Evolutionary conservation across 2,113 vertebrate genomes (phyloP).

Genomic region (Entosphenus tridentatus): DNA sequence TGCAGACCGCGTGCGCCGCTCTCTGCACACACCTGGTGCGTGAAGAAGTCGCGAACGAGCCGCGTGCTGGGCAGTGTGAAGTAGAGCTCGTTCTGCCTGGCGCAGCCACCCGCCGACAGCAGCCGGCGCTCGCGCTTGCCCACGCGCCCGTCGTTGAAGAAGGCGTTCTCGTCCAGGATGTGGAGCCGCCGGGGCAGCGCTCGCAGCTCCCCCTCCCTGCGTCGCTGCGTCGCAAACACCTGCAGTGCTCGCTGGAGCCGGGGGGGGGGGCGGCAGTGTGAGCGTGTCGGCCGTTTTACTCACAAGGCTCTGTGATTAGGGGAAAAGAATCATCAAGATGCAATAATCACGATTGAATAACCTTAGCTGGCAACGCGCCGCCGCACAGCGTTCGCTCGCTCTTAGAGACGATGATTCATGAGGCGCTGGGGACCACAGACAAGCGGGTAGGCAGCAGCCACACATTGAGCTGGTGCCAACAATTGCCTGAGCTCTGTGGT

Average conservation of each 20-base stretch:
- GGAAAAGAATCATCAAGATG: too few relatives aligned
- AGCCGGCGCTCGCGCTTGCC: conserved; percentile 25
- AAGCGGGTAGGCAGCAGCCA: too few relatives aligned
- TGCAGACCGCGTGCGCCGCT: background rate
- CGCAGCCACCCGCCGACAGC: conserved; percentile 16
- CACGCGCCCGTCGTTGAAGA: conserved; percentile 29
- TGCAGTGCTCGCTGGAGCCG: conserved; percentile 23
- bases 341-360: too few relatives aligned
- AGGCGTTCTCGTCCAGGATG: conserved; percentile 30
- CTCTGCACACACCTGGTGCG: conserved; percentile 22
- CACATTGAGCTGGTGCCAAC: too few relatives aligned
- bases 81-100: conserved; percentile 20
- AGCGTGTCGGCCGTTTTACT: too few relatives aligned
- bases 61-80: conserved; percentile 29
- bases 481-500: too few relatives aligned
- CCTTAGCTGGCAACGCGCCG: too few relatives aligned
- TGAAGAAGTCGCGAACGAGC: conserved; percentile 34
- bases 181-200: conserved; percentile 22
- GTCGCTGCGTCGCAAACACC: conserved; percentile 21
- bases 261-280: too few relatives aligned
- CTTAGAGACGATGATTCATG: too few relatives aligned
- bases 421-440: too few relatives aligned
- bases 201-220: conserved; percentile 22
- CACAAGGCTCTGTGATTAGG: too few relatives aligned
- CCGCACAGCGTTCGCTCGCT: too few relatives aligned